Base-by-base conservation (phyloP, 2,113 vertebrate genomes). In the Tympanuchus pallidicinctus region DNA sequence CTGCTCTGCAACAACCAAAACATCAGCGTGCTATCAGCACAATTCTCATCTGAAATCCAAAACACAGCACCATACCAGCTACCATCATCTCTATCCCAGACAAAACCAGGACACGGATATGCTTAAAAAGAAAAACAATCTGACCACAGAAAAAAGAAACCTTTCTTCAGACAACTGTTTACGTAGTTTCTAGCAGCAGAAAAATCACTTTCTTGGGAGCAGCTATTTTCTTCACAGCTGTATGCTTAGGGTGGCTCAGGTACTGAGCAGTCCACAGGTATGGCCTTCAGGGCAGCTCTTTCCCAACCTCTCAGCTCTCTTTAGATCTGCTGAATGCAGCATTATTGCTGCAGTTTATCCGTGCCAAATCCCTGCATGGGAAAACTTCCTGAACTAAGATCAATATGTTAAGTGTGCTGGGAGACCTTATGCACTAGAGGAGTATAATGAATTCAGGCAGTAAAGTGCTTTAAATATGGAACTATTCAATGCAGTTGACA, bases 321-420 rank as follows among this genome's bases (percentile, higher is more conserved):
- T 10, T 0, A 40, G 17, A n/a, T 21, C 27, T 80, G 78, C 60
- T 67, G 71, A 73, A 73, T 36, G 38, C n/a, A 36, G 36, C 20
- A 10, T 19, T 57, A 50, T 1, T 27, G 36, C 43, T 11, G 20
- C 16, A 57, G 54, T 28, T 82, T 19, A 52, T 42, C 27, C 32
- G 47, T 22, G 27, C 66, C 24, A 73, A 78, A 72, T 6, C 15
- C 11, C 19, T 28, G 47, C 52, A 63, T 11, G 34, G 67, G 61
- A 87, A 56, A 82, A 78, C 14, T 12, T 40, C 14, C 27, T 56
- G 30, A 81, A 36, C 43, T 43, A 40, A 28, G 32, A 30, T 74
- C 22, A 57, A 21, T 27, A 27, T 1, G 0, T 38, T 38, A 34
- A 45, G 50, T 17, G 14, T 52, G 47, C 50, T 0, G 0, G 60